A percentile compares a stretch with the other conserved stretches of the same genome.
These are phyloP conservation scores for Aradophagus sp. DNA, from an alignment of 1,140 invertebrate genomes.

Conservation along the genomic window DNA sequence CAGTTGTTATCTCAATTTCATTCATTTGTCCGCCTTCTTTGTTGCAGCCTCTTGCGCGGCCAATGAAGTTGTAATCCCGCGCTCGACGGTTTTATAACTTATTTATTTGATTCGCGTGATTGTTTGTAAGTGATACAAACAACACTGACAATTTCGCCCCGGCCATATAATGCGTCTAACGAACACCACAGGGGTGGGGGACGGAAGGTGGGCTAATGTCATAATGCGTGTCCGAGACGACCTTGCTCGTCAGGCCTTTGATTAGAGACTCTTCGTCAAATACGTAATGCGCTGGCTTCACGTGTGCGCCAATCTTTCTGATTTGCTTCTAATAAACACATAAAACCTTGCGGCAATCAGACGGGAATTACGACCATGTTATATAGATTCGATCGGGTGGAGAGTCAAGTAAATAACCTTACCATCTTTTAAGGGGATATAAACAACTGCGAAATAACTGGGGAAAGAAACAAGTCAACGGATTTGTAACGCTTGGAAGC, in stretches of 20 bases:
- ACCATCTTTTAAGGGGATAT: conserved; percentile 9
- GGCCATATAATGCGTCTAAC: conserved; percentile 70
- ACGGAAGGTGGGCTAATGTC: conserved; percentile 64
- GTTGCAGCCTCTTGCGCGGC: too few relatives aligned
- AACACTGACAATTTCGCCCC: conserved; percentile 64
- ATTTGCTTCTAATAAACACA: conserved; percentile 74
- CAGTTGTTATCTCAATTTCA: too few relatives aligned
- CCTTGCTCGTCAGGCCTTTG: conserved; percentile 71
- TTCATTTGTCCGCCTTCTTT: too few relatives aligned
- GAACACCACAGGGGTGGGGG: conserved; percentile 62
- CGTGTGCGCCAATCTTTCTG: conserved; percentile 57
- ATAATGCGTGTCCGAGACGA: conserved; percentile 68
- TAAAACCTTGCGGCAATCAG: conserved; percentile 62
- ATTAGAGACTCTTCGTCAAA: conserved; percentile 68
- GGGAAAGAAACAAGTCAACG: too few relatives aligned
- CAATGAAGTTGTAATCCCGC: conserved; percentile 8
- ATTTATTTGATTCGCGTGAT: conserved; percentile 45
- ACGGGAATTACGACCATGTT: conserved; percentile 17
- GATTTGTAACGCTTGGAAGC: too few relatives aligned
- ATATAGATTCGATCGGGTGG: conserved; percentile 33
- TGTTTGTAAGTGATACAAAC: conserved; percentile 41
- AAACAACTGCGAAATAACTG: too few relatives aligned
- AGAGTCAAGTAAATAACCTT: conserved; percentile 29
- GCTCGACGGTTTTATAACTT: conserved; percentile 25
- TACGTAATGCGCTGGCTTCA: too few relatives aligned